phyloP scores from a whole-genome alignment of 2,113 vertebrate genomes.

The Dasyprocta punctata region DNA sequence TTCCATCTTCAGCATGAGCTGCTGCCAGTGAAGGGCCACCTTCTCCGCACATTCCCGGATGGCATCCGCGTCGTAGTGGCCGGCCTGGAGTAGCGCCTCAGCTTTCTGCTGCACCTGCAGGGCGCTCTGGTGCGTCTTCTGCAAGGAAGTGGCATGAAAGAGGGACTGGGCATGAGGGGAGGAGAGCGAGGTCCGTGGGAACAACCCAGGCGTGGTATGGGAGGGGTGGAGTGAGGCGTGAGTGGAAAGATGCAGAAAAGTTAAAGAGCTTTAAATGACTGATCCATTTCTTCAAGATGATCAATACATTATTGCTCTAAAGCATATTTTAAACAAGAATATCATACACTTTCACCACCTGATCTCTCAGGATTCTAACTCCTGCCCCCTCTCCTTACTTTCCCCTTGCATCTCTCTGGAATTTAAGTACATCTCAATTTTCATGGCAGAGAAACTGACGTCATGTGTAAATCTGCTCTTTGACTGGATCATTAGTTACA shows the following conservation, averaged over 20 bases:
- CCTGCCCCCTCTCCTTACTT: not conserved
- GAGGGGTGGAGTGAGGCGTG: conserved; percentile 85
- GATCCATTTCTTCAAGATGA: conserved; percentile 79
- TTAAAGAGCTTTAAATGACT: conserved; percentile 86
- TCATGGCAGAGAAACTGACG: not conserved
- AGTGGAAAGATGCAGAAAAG: conserved; percentile 88
- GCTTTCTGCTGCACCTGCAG: conserved; percentile 99
- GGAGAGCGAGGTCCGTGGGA: conserved; percentile 86
- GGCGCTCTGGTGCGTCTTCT: conserved; percentile 99
- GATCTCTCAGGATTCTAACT: not conserved
- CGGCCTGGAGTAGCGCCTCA: conserved; percentile 94
- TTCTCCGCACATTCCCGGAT: conserved; percentile 97
- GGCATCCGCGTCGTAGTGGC: conserved; percentile 96
- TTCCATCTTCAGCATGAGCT: conserved; percentile 99
- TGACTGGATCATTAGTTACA: not conserved
- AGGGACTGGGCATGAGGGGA: conserved; percentile 93
- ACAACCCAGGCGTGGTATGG: conserved; percentile 86
- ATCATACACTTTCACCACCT: conserved; percentile 3
- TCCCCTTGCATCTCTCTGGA: not conserved
- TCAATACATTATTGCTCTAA: conserved; percentile 69
- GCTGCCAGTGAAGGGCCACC: conserved; percentile 98
- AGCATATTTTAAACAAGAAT: conserved; percentile 59
- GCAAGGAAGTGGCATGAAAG: conserved; percentile 98
- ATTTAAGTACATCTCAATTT: conserved; percentile 36
- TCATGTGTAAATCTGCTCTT: not conserved